phyloP scores from a whole-genome alignment of 2,888 invertebrate species.

The Malthinus flaveolus region DNA sequence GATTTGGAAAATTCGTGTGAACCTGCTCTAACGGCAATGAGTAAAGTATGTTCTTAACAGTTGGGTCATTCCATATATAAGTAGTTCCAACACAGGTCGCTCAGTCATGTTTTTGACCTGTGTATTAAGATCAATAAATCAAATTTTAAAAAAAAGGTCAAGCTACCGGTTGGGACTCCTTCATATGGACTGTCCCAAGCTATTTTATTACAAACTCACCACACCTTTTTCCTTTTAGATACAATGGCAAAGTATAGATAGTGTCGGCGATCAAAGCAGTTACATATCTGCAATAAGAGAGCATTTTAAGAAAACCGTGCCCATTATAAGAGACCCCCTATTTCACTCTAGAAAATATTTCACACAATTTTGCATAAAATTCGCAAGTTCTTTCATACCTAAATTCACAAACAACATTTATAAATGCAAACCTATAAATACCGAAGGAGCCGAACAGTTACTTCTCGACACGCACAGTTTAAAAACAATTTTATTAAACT shows the following conservation, averaged over 20 bases:
- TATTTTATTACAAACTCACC: conserved; percentile 1
- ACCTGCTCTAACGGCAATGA: conserved; percentile 89
- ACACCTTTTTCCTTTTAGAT: conserved; percentile 57
- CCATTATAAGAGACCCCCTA: conserved; percentile 86
- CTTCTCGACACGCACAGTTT: conserved; percentile 92
- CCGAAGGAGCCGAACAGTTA: conserved; percentile 93
- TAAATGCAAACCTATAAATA: conserved; percentile 86
- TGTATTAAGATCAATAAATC: too few species aligned
- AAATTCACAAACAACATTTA: conserved; percentile 91
- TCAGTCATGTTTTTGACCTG: too few species aligned
- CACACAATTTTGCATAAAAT: conserved; percentile 96
- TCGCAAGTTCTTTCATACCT: conserved; percentile 93
- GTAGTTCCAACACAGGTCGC: background rate
- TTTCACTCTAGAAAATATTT: conserved; percentile 94
- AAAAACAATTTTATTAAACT: conserved; percentile 89
- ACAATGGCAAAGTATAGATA: conserved; percentile 90
- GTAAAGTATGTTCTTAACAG: conserved; percentile 69
- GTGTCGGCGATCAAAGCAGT: conserved; percentile 95
- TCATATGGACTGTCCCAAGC: background rate
- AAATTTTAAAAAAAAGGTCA: too few species aligned
- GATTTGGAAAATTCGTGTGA: conserved; percentile 95
- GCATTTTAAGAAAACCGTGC: conserved; percentile 84
- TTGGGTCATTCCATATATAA: background rate
- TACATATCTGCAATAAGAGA: conserved; percentile 90
- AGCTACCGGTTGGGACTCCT: too few species aligned